phyloP scores from a whole-genome alignment of 2,888 invertebrate genomes.

The Caenorhabditis parvicauda region DNA sequence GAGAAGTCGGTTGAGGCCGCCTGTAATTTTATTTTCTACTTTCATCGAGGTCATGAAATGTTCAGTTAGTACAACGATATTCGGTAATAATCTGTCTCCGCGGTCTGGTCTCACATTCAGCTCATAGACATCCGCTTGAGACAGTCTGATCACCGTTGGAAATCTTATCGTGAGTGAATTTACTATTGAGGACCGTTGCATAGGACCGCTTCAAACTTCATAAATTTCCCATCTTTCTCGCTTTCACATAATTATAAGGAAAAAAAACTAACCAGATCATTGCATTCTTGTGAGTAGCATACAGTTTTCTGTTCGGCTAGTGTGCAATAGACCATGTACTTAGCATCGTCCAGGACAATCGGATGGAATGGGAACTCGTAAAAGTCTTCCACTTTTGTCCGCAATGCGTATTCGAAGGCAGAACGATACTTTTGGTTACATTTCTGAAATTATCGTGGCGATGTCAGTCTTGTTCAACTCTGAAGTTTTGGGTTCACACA shows the following conservation, averaged over 20 bases:
- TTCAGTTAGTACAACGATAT: no score
- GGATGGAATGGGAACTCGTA: constrained; percentile 62
- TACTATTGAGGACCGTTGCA: no score
- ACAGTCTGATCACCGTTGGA: no score
- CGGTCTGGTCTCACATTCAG: no score
- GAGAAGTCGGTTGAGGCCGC: constrained; percentile 58
- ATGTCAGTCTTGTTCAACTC: not conserved
- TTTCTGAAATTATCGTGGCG: constrained; percentile 29
- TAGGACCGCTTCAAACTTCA: no score
- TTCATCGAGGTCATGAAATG: no score
- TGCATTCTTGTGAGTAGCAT: constrained; percentile 55
- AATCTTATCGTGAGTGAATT: no score
- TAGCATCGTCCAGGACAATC: constrained; percentile 45
- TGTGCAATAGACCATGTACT: constrained; percentile 53
- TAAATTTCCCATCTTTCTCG: no score
- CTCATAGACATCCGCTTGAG: no score
- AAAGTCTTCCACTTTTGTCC: constrained; percentile 50
- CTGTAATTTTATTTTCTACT: no score
- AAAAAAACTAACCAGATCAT: constrained; percentile 44
- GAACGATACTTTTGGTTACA: constrained; percentile 52
- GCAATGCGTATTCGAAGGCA: constrained; percentile 54
- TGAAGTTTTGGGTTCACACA: no score
- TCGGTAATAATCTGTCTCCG: no score
- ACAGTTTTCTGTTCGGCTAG: constrained; percentile 54
- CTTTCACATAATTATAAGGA: not conserved